phyloP scores from a whole-genome alignment of 2,113 vertebrate species.

The Syngnathus scovelli region DNA sequence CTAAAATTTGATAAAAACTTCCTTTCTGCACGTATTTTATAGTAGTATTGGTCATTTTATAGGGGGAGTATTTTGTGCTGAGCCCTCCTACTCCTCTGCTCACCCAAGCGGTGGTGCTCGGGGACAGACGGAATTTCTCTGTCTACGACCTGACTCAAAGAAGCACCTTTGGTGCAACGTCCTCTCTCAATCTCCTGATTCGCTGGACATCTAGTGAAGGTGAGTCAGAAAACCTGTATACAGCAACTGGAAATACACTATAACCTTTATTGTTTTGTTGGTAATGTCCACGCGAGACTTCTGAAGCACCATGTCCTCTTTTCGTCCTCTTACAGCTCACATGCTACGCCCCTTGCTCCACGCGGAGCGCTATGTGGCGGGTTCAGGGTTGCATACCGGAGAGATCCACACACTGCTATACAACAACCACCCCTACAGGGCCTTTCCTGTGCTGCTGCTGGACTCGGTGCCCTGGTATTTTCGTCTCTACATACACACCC shows the following conservation, averaged over 20 bases:
- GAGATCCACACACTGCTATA: constrained; percentile 89
- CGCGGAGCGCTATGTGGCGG: constrained; percentile 86
- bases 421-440: constrained; percentile 88
- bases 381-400: constrained; percentile 87
- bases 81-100: constrained; percentile 72
- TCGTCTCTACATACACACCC: constrained; percentile 89
- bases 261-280: not conserved
- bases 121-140: constrained; percentile 80
- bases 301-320: not conserved
- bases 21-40: not conserved
- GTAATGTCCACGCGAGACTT: not conserved
- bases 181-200: constrained; percentile 85
- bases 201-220: constrained; percentile 82
- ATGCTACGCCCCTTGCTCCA: constrained; percentile 81
- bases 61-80: constrained; percentile 88
- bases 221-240: constrained; percentile 60
- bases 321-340: constrained; percentile 60
- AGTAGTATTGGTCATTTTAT: constrained; percentile 23
- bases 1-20: not conserved
- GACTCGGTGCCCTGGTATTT: constrained; percentile 94
- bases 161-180: constrained; percentile 74
- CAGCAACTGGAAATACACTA: not conserved
- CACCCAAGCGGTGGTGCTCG: constrained; percentile 78
- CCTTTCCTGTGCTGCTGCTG: constrained; percentile 88
- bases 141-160: constrained; percentile 84